Percentiles rank a stretch among this genome's conserved stretches.
Evolutionary conservation across 2,888 invertebrate species (phyloP).

Genomic region (Campaea margaritaria): DNA sequence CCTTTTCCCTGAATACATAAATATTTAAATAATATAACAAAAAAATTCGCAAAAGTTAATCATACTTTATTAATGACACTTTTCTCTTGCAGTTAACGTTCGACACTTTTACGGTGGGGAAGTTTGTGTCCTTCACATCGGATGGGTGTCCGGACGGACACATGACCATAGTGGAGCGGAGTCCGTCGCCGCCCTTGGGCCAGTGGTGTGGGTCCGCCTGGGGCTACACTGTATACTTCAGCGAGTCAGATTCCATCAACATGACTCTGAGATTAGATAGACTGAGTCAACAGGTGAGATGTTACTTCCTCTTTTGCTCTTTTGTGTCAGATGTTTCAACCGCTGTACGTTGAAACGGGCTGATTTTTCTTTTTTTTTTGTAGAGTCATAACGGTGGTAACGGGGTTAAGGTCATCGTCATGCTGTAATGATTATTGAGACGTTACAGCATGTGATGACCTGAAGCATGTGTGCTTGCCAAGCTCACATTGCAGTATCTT

Average conservation of each 20-base stretch:
- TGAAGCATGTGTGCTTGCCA: too few species aligned
- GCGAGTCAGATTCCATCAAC: conserved; percentile 92
- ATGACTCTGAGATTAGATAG: conserved; percentile 89
- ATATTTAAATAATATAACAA: too few species aligned
- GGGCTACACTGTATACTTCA: conserved; percentile 94
- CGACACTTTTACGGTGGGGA: conserved; percentile 93
- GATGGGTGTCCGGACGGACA: conserved; percentile 93
- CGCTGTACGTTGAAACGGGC: too few species aligned
- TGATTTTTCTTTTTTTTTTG: too few species aligned
- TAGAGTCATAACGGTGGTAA: too few species aligned
- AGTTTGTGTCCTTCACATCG: conserved; percentile 91
- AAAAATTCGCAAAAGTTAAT: too few species aligned
- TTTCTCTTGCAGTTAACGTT: conserved; percentile 89
- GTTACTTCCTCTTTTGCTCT: neutral
- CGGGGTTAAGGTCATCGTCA: too few species aligned
- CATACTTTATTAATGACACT: neutral
- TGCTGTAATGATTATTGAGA: too few species aligned
- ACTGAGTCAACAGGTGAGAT: conserved; percentile 89
- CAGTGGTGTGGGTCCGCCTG: conserved; percentile 94
- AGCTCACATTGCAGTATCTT: too few species aligned
- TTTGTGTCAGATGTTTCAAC: neutral
- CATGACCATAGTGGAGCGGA: conserved; percentile 90
- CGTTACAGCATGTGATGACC: too few species aligned
- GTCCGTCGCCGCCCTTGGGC: conserved; percentile 89
- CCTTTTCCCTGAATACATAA: too few species aligned